Percentiles rank a stretch among this genome's conserved stretches.
Evolutionary conservation across 2,113 vertebrate genomes (phyloP).

Genomic region (Bombycilla garrulus): DNA sequence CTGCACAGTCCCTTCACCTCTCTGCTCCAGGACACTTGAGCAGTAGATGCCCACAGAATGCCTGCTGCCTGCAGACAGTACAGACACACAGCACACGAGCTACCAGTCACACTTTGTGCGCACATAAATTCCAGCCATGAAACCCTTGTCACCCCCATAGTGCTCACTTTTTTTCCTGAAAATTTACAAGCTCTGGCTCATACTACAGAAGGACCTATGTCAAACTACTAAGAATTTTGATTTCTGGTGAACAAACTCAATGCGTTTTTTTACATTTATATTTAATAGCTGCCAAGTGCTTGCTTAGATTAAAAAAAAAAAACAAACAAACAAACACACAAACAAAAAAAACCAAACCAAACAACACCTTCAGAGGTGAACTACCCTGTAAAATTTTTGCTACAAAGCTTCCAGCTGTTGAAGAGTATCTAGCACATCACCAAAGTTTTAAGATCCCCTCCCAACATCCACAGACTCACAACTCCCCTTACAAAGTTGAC

Average conservation of each 20-base stretch:
- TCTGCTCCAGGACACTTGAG: too few relatives aligned
- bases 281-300: not conserved
- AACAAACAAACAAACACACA: too few relatives aligned
- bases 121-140: not conserved
- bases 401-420: not conserved
- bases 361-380: not conserved
- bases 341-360: too few relatives aligned
- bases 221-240: not conserved
- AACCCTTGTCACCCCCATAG: not conserved
- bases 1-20: not conserved
- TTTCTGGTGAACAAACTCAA: not conserved
- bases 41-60: not conserved
- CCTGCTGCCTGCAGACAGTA: too few relatives aligned
- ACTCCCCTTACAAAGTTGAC: not conserved
- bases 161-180: not conserved
- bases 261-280: not conserved
- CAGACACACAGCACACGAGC: not conserved
- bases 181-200: not conserved
- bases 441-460: not conserved
- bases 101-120: accelerated
- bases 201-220: not conserved
- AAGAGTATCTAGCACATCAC: not conserved
- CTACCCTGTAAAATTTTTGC: not conserved
- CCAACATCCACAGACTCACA: not conserved
- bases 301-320: not conserved